A percentile compares a stretch with the other conserved stretches of the same genome.
These are phyloP conservation scores for Rhincodon typus DNA, from an alignment of 2,797 vertebrate species.

Conservation along the genomic window DNA sequence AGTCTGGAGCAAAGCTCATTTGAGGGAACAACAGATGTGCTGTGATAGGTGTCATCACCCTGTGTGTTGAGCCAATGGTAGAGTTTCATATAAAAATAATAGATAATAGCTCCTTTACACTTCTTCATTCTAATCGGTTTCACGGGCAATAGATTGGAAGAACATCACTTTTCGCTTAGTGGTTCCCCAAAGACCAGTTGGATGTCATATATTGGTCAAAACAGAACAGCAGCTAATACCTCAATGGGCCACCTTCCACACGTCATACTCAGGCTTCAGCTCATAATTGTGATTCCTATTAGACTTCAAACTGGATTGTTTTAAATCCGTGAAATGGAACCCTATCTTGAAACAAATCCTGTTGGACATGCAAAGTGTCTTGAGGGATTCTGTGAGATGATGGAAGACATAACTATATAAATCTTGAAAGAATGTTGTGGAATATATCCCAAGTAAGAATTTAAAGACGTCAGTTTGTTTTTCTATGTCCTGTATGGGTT, in stretches of 20 bases:
- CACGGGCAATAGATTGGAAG: constrained; percentile 30
- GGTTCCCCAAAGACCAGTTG: constrained; percentile 9
- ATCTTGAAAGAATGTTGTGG: background rate
- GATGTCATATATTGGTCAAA: constrained; percentile 17
- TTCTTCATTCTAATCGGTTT: constrained; percentile 27
- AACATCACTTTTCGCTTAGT: background rate
- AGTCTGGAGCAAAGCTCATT: background rate
- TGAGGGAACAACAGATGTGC: background rate
- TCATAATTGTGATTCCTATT: background rate
- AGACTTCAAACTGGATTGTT: background rate
- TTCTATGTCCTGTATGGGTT: background rate
- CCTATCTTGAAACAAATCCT: background rate
- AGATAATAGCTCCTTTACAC: constrained; percentile 27
- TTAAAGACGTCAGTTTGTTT: background rate
- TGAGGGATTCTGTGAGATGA: background rate
- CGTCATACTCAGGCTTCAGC: background rate
- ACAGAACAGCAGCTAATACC: background rate
- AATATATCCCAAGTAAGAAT: background rate
- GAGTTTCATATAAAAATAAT: constrained; percentile 11
- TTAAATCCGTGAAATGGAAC: background rate
- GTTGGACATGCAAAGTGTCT: background rate
- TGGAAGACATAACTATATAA: constrained; percentile 8
- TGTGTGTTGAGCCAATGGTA: background rate
- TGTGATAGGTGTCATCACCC: constrained; percentile 25
- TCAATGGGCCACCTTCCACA: background rate